These are phyloP conservation scores for Macrobrachium rosenbergii DNA, from an alignment of 1,140 invertebrate genomes.

Conservation along the genomic window DNA sequence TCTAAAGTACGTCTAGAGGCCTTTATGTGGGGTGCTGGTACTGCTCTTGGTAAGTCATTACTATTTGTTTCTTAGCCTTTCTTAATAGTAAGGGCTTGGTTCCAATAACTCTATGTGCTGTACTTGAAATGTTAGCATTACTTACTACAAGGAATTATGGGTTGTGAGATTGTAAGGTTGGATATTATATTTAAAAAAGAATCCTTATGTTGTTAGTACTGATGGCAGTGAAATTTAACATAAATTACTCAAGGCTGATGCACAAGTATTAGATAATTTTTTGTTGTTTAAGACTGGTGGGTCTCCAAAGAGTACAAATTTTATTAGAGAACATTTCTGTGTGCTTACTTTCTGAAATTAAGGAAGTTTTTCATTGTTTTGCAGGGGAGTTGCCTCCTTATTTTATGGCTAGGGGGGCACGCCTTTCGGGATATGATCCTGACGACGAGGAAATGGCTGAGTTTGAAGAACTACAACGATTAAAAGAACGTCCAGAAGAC, in stretches of 20 bases:
- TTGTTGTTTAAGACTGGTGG: too few species aligned
- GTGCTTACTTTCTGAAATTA: too few species aligned
- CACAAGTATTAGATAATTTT: too few species aligned
- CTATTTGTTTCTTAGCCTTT: not conserved
- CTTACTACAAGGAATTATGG: too few species aligned
- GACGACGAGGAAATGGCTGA: slow-evolving; percentile 83
- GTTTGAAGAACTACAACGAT: slow-evolving; percentile 80
- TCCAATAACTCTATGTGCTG: not conserved
- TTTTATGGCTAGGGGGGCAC: slow-evolving; percentile 96
- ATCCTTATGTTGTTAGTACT: too few species aligned
- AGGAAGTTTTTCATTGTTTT: not conserved
- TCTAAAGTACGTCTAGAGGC: slow-evolving; percentile 96
- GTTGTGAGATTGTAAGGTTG: too few species aligned
- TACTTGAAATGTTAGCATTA: not conserved
- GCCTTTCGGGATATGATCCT: slow-evolving; percentile 81
- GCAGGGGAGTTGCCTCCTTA: slow-evolving; percentile 87
- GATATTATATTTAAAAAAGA: too few species aligned
- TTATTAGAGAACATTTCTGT: too few species aligned
- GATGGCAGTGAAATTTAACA: too few species aligned
- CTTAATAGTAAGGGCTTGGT: not conserved
- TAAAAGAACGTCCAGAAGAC: slow-evolving; percentile 72
- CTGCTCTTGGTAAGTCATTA: slow-evolving; percentile 82
- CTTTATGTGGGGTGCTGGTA: slow-evolving; percentile 98
- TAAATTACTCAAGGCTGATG: too few species aligned
- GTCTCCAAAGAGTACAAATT: too few species aligned